Base-by-base conservation (phyloP, 2,113 vertebrate genomes). In the Reinhardtius hippoglossoides region DNA sequence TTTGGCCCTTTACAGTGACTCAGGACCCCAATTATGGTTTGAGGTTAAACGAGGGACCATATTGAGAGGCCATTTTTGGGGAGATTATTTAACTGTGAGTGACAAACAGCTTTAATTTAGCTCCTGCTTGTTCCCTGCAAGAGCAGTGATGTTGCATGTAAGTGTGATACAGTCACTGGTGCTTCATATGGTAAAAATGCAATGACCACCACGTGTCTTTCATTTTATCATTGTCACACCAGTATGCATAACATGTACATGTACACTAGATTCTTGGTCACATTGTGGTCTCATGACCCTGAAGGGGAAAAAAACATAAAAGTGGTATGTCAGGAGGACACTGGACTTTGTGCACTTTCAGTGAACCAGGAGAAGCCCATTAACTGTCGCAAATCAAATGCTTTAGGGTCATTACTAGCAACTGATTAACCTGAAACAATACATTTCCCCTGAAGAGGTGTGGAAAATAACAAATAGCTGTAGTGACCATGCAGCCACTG, bases 181-280 rank as follows among this genome's bases (percentile, higher is more conserved):
- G 52, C 70, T 74, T 89, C 83, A 83, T 86, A 59, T 44, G 71
- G 50, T 62, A 4, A 40, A 54, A 76, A 31, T 60, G 74, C 24
- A 63, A 54, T 82, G 48, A 80, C 67, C 66, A 9, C 71, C 68
- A 40, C 44, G 46, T 78, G 74, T 71, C 58, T 83, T n/a, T 23
- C 31, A 52, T 3, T 61, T 72, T 14, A 54, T 81, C 56, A 62
- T 74, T 57, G 65, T 81, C 71, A 84, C 81, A 74, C 62, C 63
- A 54, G 46, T 54, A 82, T 74, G 62, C 56, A 75, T 57, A 83
- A 63, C 78, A 31, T 31, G 54, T 23, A 35, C 20, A 67, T 23
- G 40, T 23, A 2, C 18, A 42, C 27, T 35, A 12, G 18, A 21
- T 55, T 3, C 82, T 59, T n/a, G 54, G 66, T 86, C 78, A 83